phyloP scores from a whole-genome alignment of 2,113 vertebrate genomes.

The Chloroceryle aenea region DNA sequence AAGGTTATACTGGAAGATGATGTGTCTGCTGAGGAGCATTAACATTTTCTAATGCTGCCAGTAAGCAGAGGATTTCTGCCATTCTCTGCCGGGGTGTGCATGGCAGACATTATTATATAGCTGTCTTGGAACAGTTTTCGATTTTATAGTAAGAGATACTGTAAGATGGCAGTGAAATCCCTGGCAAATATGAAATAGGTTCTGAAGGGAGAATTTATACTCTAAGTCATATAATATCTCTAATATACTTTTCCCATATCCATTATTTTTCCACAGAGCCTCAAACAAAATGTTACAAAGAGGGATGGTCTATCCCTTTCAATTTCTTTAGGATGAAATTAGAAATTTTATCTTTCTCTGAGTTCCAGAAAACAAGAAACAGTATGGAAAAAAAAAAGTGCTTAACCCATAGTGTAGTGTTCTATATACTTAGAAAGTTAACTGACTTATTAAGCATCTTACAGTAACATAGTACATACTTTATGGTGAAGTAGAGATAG shows the following conservation, averaged over 20 bases:
- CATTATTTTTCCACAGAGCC: neutral
- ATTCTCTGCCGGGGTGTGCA: neutral
- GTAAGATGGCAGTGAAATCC: neutral
- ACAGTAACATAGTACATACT: neutral
- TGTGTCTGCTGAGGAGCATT: neutral
- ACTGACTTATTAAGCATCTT: neutral
- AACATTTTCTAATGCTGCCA: neutral
- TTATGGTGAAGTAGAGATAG: neutral
- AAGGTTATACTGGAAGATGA: neutral
- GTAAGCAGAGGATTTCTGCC: neutral
- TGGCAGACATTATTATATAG: neutral
- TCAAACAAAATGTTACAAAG: neutral
- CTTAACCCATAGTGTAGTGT: neutral
- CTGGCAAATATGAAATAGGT: neutral
- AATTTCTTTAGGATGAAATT: neutral
- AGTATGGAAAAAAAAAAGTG: fast-evolving
- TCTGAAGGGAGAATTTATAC: neutral
- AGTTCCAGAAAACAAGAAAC: neutral
- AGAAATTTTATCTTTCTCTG: neutral
- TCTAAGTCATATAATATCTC: neutral
- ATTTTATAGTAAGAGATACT: neutral
- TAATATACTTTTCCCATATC: neutral
- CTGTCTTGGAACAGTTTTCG: neutral
- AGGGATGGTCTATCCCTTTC: neutral
- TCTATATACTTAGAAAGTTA: neutral